These are phyloP conservation scores for Thamnaconus septentrionalis DNA, from an alignment of 2,113 vertebrate species.

Conservation along the genomic window DNA sequence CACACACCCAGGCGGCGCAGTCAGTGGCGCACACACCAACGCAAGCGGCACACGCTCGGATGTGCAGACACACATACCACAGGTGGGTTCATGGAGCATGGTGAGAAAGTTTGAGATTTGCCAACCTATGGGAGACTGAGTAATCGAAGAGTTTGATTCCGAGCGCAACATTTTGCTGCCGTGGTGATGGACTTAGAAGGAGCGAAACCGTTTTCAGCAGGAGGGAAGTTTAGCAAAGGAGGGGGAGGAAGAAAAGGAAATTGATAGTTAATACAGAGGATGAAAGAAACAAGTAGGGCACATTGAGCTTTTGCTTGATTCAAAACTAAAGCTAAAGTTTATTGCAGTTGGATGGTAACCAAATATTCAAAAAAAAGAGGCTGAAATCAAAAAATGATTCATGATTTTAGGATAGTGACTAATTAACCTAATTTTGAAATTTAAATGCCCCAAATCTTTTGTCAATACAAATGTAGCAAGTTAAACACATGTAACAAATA, in stretches of 20 bases:
- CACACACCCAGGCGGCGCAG: constrained; percentile 38
- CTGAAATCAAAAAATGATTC: too few relatives aligned
- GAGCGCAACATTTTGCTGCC: constrained; percentile 99
- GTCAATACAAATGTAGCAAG: too few relatives aligned
- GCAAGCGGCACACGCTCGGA: constrained; percentile 65
- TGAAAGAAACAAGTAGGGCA: constrained; percentile 24
- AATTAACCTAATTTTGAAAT: too few relatives aligned
- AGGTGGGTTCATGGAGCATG: constrained; percentile 78
- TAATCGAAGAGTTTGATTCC: constrained; percentile 99
- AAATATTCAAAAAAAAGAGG: too few relatives aligned
- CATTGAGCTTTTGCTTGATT: not conserved
- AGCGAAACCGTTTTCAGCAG: constrained; percentile 87
- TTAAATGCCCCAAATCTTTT: too few relatives aligned
- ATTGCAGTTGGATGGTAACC: too few relatives aligned
- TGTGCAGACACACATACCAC: constrained; percentile 80
- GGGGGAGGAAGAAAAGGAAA: constrained; percentile 43
- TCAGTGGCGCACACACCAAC: constrained; percentile 49
- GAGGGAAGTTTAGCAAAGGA: constrained; percentile 44
- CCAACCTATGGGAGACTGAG: constrained; percentile 99
- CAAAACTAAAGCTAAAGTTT: too few relatives aligned
- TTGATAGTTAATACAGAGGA: constrained; percentile 28
- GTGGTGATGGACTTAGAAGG: constrained; percentile 99
- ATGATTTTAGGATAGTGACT: not conserved
- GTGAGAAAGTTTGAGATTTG: constrained; percentile 93
- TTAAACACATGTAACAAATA: too few relatives aligned